Percentiles rank a stretch among this genome's conserved stretches.
phyloP scores from a whole-genome alignment of 2,797 vertebrate species.

The Perodicticus potto region DNA sequence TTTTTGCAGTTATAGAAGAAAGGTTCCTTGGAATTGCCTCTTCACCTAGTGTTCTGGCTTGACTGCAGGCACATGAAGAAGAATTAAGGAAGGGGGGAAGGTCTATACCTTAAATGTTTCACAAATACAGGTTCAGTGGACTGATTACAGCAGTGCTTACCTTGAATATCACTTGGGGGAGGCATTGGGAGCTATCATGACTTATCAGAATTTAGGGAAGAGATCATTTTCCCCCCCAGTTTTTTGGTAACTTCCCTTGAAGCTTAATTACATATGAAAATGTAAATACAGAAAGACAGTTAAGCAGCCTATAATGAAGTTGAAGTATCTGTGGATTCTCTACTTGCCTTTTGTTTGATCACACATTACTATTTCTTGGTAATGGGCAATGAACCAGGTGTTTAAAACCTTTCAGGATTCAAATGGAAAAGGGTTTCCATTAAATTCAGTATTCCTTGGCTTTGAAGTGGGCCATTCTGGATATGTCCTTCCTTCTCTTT shows the following conservation, averaged over 20 bases:
- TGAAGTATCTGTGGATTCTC: neutral
- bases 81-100: neutral
- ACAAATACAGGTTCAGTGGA: neutral
- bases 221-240: neutral
- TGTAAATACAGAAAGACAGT: neutral
- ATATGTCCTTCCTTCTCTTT: neutral
- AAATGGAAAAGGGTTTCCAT: neutral
- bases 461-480: neutral
- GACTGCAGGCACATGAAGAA: neutral
- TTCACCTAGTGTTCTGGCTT: neutral
- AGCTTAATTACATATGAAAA: constrained; percentile 39
- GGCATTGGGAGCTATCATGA: neutral
- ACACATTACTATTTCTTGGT: neutral
- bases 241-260: neutral
- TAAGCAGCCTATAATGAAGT: neutral
- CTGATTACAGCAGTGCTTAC: neutral
- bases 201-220: neutral
- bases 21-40: neutral
- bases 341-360: neutral
- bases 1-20: neutral
- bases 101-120: neutral
- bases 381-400: neutral
- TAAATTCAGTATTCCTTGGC: neutral
- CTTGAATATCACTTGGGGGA: neutral
- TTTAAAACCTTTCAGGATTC: constrained; percentile 2